Evolutionary conservation across 2,797 vertebrate species (phyloP), one percentile per base, ranked within the genome.

Genomic region (Enteromius mattozi): DNA sequence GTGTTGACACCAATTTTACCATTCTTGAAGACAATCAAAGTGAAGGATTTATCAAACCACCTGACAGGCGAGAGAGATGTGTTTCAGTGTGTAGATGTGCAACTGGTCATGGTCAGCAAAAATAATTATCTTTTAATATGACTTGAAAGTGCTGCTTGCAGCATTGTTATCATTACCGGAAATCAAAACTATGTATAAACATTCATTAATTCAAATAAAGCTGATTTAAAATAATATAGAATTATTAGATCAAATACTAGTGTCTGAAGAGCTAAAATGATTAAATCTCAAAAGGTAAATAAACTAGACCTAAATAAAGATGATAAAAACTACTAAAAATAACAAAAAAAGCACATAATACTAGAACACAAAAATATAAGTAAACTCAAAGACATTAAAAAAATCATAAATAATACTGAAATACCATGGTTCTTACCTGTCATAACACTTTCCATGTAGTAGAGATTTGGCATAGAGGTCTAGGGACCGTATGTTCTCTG

Each of bases 41-140:
- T 97, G 92, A 99, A 97, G 61, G 98, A 99, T 85, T 99, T 99
- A 93, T 99, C 98, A 45, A 99, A 99, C 98, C 98, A 99, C 92
- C 97, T 98, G 84, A 45, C 21, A 47, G 86, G 24, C 16, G 30
- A 66, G 63, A 66, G 30, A 35, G 19, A 10, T 61, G 17, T 16
- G 27, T 66, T 66, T 66, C 63, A 66, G 63, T 35, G 17, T 33
- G 2, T 12, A 51, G 47, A 54, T 33, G 27, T 51, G 45, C 30
- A 35, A 33, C 16, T 74, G 17, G 47, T 51, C 45, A 74, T 33
- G 71, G 27, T 35, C 45, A 51, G 2, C 40, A 71, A 16, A 19
- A 51, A 19, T 51, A 74, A 13, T 19, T 6, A 74, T 49, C 16
- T 30, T 4, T 17, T 74, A 72, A 47, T 72, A 8, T 30, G 14